Base-by-base conservation (phyloP, 1,140 invertebrate genomes). In the Bradysia coprophila region DNA sequence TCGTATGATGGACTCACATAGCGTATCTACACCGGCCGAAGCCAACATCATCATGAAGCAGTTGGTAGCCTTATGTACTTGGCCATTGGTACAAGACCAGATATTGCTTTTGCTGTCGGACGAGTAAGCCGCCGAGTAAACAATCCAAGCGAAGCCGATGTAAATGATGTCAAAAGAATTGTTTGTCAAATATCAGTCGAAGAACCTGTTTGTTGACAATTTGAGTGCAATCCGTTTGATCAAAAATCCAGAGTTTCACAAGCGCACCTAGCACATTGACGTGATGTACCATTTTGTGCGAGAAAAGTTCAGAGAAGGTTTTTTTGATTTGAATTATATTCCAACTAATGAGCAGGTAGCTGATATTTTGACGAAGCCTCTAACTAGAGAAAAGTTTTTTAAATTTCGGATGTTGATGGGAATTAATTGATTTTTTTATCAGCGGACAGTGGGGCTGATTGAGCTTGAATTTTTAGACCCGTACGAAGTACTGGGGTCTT, bases 41-140 rank as follows among this genome's bases (percentile, higher is more conserved):
- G 23, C 32, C 45, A 20, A 45, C 56, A 51, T 8, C 59, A 61
- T 43, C 46, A 55, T 48, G 43, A 63, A 52, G 49, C 48, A 16
- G 51, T 64, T 32, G 60, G 61, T 41, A 46, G 57, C 15, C 34
- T 64, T 5, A 55, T 62, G 48, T 62, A 57, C 37, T 16, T 50
- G 28, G 46, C 61, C 52, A 44, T 54, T 19, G 49, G 51, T 6
- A 61, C 63, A 11, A 54, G 63, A 47, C 58, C 62, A 16, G 56
- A 62, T 38, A 49, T 65, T 10, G 50, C 51, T 39, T 62, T 48
- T 45, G 48, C 49, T 24, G 49, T 60, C 10, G 49, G 49, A n/a
- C n/a, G n/a, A n/a, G n/a, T n/a, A n/a, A n/a, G n/a, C n/a, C n/a
- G n/a, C n/a, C n/a, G n/a, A n/a, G n/a, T n/a, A n/a, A n/a, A n/a